Percentiles rank a stretch among this genome's conserved stretches.
Evolutionary conservation across 2,113 vertebrate genomes (phyloP).

Genomic region (Erythrolamprus reginae): DNA sequence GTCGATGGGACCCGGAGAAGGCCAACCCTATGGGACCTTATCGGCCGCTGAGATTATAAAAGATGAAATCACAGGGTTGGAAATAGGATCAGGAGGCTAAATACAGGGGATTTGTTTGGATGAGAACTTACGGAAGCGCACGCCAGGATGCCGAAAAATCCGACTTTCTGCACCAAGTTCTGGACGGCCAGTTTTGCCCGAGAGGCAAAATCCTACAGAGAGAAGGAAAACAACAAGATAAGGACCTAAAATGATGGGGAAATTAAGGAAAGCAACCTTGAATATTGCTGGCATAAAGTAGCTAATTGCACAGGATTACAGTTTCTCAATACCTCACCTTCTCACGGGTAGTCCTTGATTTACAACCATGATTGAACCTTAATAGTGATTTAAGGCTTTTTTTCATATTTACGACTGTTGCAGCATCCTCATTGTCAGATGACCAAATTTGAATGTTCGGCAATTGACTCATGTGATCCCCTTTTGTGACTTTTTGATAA

Average conservation of each 20-base stretch:
- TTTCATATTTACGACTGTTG: background rate
- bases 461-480: background rate
- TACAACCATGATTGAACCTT: background rate
- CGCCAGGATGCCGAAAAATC: slow-evolving; percentile 92
- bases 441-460: background rate
- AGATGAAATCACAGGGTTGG: background rate
- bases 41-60: too few relatives aligned
- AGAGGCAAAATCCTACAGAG: slow-evolving; percentile 86
- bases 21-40: too few relatives aligned
- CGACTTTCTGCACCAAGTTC: slow-evolving; percentile 95
- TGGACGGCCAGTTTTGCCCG: slow-evolving; percentile 92
- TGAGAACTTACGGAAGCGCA: slow-evolving; percentile 87
- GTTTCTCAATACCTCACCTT: background rate
- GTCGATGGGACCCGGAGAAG: too few relatives aligned
- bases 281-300: background rate
- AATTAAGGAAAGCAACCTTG: rapidly evolving
- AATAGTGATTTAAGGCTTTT: background rate
- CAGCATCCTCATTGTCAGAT: background rate
- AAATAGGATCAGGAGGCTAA: background rate
- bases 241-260: background rate
- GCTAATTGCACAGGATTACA: background rate
- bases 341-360: background rate
- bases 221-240: background rate
- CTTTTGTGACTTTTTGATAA: background rate
- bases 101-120: background rate